These are phyloP conservation scores for Sussaba pulchella DNA, from an alignment of 2,888 invertebrate genomes.

Conservation along the genomic window DNA sequence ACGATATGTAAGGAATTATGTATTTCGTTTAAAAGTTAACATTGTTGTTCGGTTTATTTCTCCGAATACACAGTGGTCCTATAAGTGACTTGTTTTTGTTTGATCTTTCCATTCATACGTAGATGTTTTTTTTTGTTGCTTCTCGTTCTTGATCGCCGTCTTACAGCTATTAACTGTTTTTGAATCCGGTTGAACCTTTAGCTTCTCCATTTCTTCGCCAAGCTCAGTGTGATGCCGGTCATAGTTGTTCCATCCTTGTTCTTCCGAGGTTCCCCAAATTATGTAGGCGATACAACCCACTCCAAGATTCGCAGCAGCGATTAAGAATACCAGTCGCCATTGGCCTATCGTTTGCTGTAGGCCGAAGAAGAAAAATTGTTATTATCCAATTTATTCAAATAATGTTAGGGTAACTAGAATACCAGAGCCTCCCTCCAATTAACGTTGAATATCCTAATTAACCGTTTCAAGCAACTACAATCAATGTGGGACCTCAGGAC, in stretches of 20 bases:
- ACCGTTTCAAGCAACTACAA: too few relatives aligned
- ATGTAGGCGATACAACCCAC: slow-evolving; percentile 74
- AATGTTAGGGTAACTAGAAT: too few relatives aligned
- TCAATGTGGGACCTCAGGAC: too few relatives aligned
- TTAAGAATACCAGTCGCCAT: slow-evolving; percentile 81
- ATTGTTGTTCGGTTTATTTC: too few relatives aligned
- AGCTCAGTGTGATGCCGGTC: slow-evolving; percentile 47
- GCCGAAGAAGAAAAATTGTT: too few relatives aligned
- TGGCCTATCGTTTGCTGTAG: slow-evolving; percentile 81
- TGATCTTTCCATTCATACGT: slow-evolving; percentile 35
- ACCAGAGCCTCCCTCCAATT: too few relatives aligned
- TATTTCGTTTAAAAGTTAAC: too few relatives aligned
- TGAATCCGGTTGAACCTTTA: slow-evolving; percentile 43
- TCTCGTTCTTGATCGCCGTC: slow-evolving; percentile 44
- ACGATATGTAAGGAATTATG: too few relatives aligned
- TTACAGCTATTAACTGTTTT: slow-evolving; percentile 3
- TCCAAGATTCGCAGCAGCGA: slow-evolving; percentile 77
- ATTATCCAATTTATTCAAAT: too few relatives aligned
- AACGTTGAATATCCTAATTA: too few relatives aligned
- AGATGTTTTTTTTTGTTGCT: slow-evolving; percentile 14
- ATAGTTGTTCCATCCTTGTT: slow-evolving; percentile 80
- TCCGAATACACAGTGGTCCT: background rate
- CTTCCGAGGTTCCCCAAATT: slow-evolving; percentile 78
- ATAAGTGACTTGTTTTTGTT: background rate
- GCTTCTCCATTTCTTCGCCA: slow-evolving; percentile 72